Conservation (phyloP, 2,888 invertebrate genomes). For the Empis stercorea region DNA sequence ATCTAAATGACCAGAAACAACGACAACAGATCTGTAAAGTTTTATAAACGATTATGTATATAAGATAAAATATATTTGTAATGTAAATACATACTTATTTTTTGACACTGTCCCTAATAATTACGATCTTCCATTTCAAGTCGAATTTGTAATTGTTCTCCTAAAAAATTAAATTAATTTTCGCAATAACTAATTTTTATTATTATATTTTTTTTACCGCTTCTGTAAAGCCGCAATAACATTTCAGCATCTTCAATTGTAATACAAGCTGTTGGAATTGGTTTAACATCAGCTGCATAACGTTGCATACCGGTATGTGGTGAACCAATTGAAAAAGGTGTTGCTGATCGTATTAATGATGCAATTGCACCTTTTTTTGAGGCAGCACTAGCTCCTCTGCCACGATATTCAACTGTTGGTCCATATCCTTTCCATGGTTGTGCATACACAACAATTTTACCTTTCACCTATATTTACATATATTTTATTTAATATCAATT, state of each 20-base stretch:
- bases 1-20: conserved; percentile 73
- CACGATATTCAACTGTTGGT: conserved; percentile 51
- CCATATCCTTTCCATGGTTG: conserved; percentile 52
- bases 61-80: too few species aligned
- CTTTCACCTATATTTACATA: conserved; percentile 34
- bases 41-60: conserved; percentile 12
- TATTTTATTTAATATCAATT: neutral
- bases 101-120: conserved; percentile 40
- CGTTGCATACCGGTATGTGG: conserved; percentile 64
- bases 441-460: conserved; percentile 70
- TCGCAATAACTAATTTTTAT: conserved; percentile 22
- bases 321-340: conserved; percentile 62
- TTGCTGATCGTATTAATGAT: conserved; percentile 57
- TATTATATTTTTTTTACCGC: conserved; percentile 33
- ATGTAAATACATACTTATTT: conserved; percentile 17
- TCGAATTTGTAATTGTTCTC: conserved; percentile 39
- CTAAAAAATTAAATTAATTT: conserved; percentile 19
- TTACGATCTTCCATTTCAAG: conserved; percentile 53
- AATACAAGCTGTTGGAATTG: conserved; percentile 63
- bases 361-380: conserved; percentile 64
- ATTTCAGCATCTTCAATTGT: conserved; percentile 67
- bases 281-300: conserved; percentile 43
- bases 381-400: conserved; percentile 52
- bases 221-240: conserved; percentile 47
- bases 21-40: conserved; percentile 40